Conservation (phyloP, 92 coral and sea anemone genomes). For the Umimayanthus kanabou region DNA sequence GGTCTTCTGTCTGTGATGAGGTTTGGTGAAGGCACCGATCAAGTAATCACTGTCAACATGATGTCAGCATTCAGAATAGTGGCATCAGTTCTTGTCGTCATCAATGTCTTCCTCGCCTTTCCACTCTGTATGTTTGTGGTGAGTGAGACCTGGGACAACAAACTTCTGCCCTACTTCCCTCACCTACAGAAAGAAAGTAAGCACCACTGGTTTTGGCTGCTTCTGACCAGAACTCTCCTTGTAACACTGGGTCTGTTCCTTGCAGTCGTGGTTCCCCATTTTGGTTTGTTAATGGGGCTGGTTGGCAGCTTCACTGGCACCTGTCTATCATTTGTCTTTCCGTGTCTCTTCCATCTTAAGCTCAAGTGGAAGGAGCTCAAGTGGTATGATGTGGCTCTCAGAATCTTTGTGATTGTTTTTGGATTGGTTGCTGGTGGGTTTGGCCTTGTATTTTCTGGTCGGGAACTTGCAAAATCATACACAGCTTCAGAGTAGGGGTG, state of each 20-base stretch:
- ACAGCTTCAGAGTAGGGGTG: background rate
- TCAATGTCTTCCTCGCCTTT: slow-evolving; percentile 88
- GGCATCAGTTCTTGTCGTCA: slow-evolving; percentile 72
- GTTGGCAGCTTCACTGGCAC: slow-evolving; percentile 94
- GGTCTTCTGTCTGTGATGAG: slow-evolving; percentile 81
- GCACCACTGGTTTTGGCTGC: slow-evolving; percentile 83
- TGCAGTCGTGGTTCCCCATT: slow-evolving; percentile 80
- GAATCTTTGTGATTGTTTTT: slow-evolving; percentile 70
- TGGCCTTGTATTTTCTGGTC: slow-evolving; percentile 82
- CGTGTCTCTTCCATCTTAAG: slow-evolving; percentile 83
- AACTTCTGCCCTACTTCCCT: slow-evolving; percentile 75
- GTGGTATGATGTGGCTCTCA: slow-evolving; percentile 70
- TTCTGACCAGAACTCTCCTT: slow-evolving; percentile 70
- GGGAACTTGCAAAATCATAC: slow-evolving; percentile 77
- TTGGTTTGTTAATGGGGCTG: slow-evolving; percentile 88
- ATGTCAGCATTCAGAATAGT: slow-evolving; percentile 66
- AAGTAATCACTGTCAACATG: slow-evolving; percentile 88
- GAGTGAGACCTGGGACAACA: slow-evolving; percentile 79
- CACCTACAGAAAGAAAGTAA: slow-evolving; percentile 70
- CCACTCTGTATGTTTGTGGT: slow-evolving; percentile 86
- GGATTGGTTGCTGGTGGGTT: slow-evolving; percentile 86
- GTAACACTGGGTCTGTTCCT: slow-evolving; percentile 77
- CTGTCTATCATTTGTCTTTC: slow-evolving; percentile 86
- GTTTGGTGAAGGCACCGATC: slow-evolving; percentile 72
- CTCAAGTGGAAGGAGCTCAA: slow-evolving; percentile 71